A percentile compares a stretch with the other conserved stretches of the same genome.
Conservation (phyloP, 2,113 vertebrate genomes). For the cattle (Bos taurus) region DNA sequence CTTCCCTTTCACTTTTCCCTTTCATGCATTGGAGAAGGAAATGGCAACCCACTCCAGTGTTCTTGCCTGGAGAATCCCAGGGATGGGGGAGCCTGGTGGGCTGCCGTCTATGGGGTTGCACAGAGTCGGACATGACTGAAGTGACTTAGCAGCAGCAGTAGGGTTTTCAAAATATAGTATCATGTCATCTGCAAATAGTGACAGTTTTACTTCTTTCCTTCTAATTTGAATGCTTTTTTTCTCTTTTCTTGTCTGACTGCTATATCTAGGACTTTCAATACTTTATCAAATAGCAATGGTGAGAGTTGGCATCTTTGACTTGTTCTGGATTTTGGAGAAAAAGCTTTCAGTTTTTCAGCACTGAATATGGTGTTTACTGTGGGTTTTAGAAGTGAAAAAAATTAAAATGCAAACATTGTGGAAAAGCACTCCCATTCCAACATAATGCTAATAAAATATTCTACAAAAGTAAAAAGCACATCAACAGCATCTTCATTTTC, state of each 20-base stretch:
- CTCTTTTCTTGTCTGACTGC: background rate
- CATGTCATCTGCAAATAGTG: too few species aligned
- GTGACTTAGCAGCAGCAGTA: background rate
- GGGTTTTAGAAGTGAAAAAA: constrained; percentile 7
- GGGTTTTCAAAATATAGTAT: too few species aligned
- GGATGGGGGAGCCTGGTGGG: too few species aligned
- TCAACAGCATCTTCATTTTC: background rate
- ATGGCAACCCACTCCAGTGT: too few species aligned
- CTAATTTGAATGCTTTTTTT: background rate
- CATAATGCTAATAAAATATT: background rate
- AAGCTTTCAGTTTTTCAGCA: background rate
- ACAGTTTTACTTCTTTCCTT: too few species aligned
- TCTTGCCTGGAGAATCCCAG: too few species aligned
- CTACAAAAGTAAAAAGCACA: background rate
- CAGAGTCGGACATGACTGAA: too few species aligned
- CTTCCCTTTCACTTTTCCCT: too few species aligned
- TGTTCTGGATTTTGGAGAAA: background rate
- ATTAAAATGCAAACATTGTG: background rate
- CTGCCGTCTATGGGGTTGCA: too few species aligned
- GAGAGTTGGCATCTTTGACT: background rate
- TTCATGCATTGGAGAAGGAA: too few species aligned
- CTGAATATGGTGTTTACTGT: background rate
- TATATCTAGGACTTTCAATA: background rate
- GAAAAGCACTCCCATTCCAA: background rate
- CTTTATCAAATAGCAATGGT: background rate